Percentiles rank a stretch among this genome's conserved stretches.
Conservation (phyloP, 2,888 invertebrate genomes). For the Bombylius discolor region DNA sequence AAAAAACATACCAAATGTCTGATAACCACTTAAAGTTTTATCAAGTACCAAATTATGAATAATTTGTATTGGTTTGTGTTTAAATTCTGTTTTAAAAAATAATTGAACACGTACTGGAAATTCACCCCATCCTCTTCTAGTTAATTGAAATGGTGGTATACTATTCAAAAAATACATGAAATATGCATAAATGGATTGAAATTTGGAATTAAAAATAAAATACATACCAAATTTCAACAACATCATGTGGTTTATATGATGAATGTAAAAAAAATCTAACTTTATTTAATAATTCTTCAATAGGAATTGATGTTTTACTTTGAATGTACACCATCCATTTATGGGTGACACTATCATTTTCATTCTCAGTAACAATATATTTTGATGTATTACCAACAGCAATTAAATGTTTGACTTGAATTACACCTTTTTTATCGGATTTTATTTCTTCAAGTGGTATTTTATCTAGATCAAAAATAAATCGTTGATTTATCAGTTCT, state of each 20-base stretch:
- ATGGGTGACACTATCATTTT: constrained; percentile 57
- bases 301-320: constrained; percentile 47
- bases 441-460: neutral
- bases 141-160: constrained; percentile 68
- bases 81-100: constrained; percentile 53
- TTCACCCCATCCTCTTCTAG: constrained; percentile 84
- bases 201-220: neutral
- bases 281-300: constrained; percentile 52
- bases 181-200: neutral
- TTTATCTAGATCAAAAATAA: too few relatives aligned
- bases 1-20: constrained; percentile 52
- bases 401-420: constrained; percentile 43
- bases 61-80: constrained; percentile 67
- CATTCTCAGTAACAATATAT: constrained; percentile 57
- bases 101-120: constrained; percentile 72
- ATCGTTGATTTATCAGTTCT: too few relatives aligned
- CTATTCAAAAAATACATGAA: constrained; percentile 34
- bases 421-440: constrained; percentile 35
- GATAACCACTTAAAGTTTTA: constrained; percentile 66
- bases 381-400: constrained; percentile 64
- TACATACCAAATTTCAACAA: constrained; percentile 60
- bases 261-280: constrained; percentile 72
- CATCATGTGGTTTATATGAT: constrained; percentile 76
- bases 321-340: constrained; percentile 86
- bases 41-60: constrained; percentile 72